Evolutionary conservation across 2,888 invertebrate genomes (phyloP).

Genomic region (Omphaloscelis lunosa): DNA sequence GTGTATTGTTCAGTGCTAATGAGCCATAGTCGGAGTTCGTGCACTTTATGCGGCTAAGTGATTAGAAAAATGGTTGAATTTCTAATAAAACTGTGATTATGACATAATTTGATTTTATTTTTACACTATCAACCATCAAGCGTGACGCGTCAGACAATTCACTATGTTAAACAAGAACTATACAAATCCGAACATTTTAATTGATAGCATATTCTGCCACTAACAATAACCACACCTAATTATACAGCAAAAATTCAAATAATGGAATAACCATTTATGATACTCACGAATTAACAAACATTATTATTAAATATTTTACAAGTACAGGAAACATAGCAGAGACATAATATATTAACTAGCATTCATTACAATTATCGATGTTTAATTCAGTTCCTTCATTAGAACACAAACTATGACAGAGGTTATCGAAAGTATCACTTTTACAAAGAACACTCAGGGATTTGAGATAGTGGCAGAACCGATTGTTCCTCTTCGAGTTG

Average conservation of each 20-base stretch:
- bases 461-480: constrained; percentile 95
- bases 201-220: constrained; percentile 3
- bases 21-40: constrained; percentile 44
- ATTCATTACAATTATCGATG: constrained; percentile 59
- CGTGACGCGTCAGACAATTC: constrained; percentile 6
- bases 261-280: constrained; percentile 42
- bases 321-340: constrained; percentile 39
- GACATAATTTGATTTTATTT: constrained; percentile 34
- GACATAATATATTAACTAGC: constrained; percentile 54
- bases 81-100: constrained; percentile 17
- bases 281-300: constrained; percentile 32
- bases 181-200: constrained; percentile 22
- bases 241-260: constrained; percentile 36
- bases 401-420: constrained; percentile 82
- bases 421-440: constrained; percentile 87
- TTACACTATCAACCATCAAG: constrained; percentile 24
- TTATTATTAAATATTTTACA: constrained; percentile 49
- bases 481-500: constrained; percentile 92
- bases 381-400: constrained; percentile 61
- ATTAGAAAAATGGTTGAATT: not conserved
- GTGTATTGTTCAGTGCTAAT: constrained; percentile 36
- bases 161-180: constrained; percentile 27
- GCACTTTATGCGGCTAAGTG: constrained; percentile 14
- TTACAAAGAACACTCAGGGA: constrained; percentile 89
- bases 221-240: constrained; percentile 19